phyloP scores from a whole-genome alignment of 1,140 invertebrate species.

The Drosophila murphyi region DNA sequence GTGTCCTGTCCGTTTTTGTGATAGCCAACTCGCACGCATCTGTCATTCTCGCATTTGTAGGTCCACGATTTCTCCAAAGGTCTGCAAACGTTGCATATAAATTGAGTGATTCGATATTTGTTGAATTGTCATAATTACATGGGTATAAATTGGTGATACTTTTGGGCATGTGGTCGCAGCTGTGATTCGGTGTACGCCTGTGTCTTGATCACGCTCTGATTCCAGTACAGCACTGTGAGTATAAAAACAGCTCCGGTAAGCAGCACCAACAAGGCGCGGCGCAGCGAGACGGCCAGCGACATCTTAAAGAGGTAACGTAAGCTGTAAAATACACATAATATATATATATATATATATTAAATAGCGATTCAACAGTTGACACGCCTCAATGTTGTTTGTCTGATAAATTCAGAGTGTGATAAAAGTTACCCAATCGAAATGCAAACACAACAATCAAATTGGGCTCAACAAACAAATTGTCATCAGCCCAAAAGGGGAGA shows the following conservation, averaged over 20 bases:
- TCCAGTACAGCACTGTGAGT: conserved; percentile 83
- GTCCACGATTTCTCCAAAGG: conserved; percentile 83
- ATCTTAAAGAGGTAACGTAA: conserved; percentile 83
- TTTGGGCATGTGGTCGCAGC: conserved; percentile 59
- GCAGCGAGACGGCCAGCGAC: conserved; percentile 82
- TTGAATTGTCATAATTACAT: conserved; percentile 57
- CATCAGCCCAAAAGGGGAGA: conserved; percentile 16
- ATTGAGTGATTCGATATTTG: not conserved
- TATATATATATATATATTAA: too few relatives aligned
- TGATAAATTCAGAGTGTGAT: too few relatives aligned
- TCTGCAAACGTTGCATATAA: conserved; percentile 41
- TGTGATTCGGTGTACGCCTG: conserved; percentile 65
- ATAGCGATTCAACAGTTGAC: too few relatives aligned
- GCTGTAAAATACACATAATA: conserved; percentile 46
- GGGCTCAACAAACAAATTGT: conserved; percentile 27
- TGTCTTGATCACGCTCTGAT: conserved; percentile 73
- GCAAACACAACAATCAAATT: conserved; percentile 19
- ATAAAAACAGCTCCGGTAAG: conserved; percentile 74
- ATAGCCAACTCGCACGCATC: conserved; percentile 71
- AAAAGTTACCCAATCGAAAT: conserved; percentile 39
- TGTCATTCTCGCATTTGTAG: conserved; percentile 80
- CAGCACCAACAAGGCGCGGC: conserved; percentile 71
- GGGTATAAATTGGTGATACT: conserved; percentile 45
- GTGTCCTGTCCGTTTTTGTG: conserved; percentile 42
- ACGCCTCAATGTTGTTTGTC: too few relatives aligned